Percentiles rank a stretch among this genome's conserved stretches.
Conservation (phyloP, 2,888 invertebrate genomes). For the Volucella inanis region DNA sequence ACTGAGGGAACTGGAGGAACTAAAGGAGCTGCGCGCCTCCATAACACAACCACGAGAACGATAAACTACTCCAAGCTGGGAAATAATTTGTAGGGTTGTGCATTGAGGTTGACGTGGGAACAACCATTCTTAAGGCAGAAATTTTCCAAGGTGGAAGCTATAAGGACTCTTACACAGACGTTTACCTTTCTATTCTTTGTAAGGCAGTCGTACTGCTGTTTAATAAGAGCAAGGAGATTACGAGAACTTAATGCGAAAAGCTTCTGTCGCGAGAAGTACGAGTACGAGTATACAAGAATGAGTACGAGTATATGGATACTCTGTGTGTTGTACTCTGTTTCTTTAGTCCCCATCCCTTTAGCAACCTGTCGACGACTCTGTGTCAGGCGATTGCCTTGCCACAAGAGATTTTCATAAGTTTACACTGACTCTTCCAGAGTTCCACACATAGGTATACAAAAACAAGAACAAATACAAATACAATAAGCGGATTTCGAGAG, state of each 20-base stretch:
- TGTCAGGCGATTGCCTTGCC: constrained; percentile 22
- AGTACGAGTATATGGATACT: no score
- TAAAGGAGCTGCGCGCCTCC: not conserved
- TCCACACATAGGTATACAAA: no score
- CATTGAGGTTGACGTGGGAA: constrained; percentile 40
- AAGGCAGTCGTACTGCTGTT: not conserved
- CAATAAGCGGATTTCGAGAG: constrained; percentile 7
- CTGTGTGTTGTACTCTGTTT: not conserved
- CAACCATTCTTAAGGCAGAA: constrained; percentile 16
- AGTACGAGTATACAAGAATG: constrained; percentile 9
- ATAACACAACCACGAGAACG: constrained; percentile 33
- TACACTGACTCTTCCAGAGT: constrained; percentile 12
- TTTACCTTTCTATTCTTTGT: constrained; percentile 22
- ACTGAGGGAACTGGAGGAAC: no score
- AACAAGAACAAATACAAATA: constrained; percentile 6
- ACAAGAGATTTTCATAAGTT: constrained; percentile 37
- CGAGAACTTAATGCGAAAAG: constrained; percentile 68
- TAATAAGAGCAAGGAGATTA: constrained; percentile 44
- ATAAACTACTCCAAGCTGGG: constrained; percentile 32
- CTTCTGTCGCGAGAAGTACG: constrained; percentile 54
- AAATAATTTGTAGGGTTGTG: constrained; percentile 60
- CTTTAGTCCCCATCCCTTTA: constrained; percentile 19
- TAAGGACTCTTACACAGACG: constrained; percentile 11
- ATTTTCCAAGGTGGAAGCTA: constrained; percentile 19
- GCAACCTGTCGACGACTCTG: constrained; percentile 46